A percentile compares a stretch with the other conserved stretches of the same genome.
phyloP scores from a whole-genome alignment of 2,113 vertebrate species.

The human region DNA sequence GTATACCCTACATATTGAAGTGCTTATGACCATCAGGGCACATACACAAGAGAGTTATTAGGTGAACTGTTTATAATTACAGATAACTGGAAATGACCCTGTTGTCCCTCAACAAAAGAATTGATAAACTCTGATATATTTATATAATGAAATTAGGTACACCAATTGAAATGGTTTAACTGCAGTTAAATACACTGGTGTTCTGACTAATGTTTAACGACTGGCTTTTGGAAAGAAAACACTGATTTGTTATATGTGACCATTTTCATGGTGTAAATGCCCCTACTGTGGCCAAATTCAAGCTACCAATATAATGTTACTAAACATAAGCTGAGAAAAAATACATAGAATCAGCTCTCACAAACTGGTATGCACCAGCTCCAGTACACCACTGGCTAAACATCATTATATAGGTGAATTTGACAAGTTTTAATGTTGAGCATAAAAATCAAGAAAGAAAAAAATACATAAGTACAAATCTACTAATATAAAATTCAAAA shows the following conservation, averaged over 20 bases:
- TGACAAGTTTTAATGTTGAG: slow-evolving; percentile 4
- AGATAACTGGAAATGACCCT: neutral
- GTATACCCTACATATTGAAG: neutral
- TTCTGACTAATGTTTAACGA: neutral
- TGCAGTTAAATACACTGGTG: neutral
- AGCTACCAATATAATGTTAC: neutral
- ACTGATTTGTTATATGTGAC: neutral
- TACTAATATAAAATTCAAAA: slow-evolving; percentile 17
- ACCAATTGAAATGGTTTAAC: neutral
- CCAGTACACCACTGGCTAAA: neutral
- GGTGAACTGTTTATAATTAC: neutral
- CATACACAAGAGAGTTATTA: neutral
- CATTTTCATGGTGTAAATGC: neutral
- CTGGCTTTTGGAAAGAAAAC: neutral
- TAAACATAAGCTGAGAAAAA: neutral
- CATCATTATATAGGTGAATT: neutral
- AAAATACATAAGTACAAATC: neutral
- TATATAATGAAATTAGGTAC: neutral
- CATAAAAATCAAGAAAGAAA: neutral
- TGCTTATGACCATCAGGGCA: neutral
- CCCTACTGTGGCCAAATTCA: neutral
- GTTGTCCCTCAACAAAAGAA: neutral
- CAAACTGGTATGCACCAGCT: neutral
- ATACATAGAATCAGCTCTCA: neutral
- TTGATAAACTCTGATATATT: neutral